Conservation (phyloP, 53 echinoderm and acorn worm species). For the Glandiceps talaboti region DNA sequence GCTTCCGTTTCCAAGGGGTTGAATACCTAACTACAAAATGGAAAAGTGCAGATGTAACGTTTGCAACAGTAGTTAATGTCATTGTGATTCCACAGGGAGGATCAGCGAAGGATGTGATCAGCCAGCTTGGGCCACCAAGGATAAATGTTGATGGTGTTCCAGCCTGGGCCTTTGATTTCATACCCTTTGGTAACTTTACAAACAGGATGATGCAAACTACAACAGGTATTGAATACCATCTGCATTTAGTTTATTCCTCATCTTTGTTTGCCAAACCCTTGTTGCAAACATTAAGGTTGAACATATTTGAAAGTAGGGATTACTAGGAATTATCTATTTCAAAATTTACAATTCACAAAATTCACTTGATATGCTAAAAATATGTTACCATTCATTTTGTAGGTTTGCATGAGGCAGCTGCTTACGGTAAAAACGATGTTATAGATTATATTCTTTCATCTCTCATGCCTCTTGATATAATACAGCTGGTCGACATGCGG, state of each 20-base stretch:
- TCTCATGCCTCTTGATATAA: not conserved
- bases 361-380: too few relatives aligned
- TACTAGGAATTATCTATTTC: too few relatives aligned
- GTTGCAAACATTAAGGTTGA: too few relatives aligned
- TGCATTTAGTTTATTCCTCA: too few relatives aligned
- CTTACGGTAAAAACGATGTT: not conserved
- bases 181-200: not conserved
- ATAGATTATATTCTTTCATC: not conserved
- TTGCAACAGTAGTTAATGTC: not conserved
- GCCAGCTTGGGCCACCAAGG: not conserved
- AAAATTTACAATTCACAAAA: too few relatives aligned
- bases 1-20: not conserved
- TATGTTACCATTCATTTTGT: too few relatives aligned
- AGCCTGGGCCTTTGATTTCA: not conserved
- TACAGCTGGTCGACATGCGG: not conserved
- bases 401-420: not conserved
- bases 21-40: not conserved
- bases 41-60: not conserved
- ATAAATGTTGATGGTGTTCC: not conserved
- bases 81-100: not conserved
- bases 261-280: too few relatives aligned
- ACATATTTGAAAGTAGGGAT: too few relatives aligned
- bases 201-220: too few relatives aligned
- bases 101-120: not conserved
- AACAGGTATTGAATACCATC: too few relatives aligned